phyloP scores from a whole-genome alignment of 2,113 vertebrate species.

The Rhinoptilus africanus region DNA sequence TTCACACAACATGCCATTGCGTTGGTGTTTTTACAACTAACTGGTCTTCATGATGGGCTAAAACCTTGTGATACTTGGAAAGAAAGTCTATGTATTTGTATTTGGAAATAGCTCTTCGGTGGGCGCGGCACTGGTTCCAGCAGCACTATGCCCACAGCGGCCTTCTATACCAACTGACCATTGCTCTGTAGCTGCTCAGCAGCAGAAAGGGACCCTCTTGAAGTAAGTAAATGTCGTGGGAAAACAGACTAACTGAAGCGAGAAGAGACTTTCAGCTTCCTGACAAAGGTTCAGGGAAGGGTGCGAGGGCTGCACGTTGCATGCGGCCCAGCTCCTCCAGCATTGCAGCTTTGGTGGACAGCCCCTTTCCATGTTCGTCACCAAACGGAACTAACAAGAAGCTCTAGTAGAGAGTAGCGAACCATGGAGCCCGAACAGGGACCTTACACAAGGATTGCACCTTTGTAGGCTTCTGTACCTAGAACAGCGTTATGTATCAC shows the following conservation, averaged over 20 bases:
- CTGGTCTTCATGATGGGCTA: neutral
- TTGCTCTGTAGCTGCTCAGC: neutral
- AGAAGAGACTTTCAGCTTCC: neutral
- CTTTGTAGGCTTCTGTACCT: neutral
- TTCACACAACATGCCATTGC: neutral
- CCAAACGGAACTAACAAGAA: neutral
- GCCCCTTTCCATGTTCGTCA: no score
- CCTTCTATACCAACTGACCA: neutral
- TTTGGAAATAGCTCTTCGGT: neutral
- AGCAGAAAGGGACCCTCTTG: neutral
- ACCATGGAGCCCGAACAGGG: neutral
- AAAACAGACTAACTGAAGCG: no score
- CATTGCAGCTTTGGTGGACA: neutral
- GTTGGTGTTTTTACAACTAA: neutral
- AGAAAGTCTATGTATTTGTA: neutral
- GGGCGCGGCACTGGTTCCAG: neutral
- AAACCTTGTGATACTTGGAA: neutral
- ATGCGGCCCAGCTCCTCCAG: neutral
- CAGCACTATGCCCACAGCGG: neutral
- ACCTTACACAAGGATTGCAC: neutral
- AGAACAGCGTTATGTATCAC: neutral
- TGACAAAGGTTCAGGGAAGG: neutral
- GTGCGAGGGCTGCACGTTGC: accelerated
- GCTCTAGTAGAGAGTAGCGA: neutral
- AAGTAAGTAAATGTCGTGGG: no score